These are phyloP conservation scores for Hypomecis punctinalis DNA, from an alignment of 2,888 invertebrate species.

Conservation along the genomic window DNA sequence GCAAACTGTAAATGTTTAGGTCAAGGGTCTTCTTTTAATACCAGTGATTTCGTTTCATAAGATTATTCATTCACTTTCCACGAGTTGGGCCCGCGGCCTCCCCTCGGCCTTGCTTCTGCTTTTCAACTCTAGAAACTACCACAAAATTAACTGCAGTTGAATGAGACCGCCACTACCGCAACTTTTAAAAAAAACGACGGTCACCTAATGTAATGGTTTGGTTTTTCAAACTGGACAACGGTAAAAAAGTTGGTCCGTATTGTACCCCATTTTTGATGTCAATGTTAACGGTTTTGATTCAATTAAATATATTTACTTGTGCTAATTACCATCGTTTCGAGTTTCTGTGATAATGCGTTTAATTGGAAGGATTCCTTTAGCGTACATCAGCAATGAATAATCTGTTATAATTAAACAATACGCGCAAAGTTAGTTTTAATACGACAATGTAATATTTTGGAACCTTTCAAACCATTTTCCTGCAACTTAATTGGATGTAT, in stretches of 20 bases:
- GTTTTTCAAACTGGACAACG: not conserved
- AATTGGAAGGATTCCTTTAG: not conserved
- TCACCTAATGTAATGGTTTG: not conserved
- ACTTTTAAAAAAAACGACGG: not conserved
- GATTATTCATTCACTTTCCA: slow-evolving; percentile 47
- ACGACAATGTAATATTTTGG: too few species aligned
- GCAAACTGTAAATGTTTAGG: slow-evolving; percentile 17
- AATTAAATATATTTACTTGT: not conserved
- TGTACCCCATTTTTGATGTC: not conserved
- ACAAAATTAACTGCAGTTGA: not conserved
- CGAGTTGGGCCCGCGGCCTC: slow-evolving; percentile 32
- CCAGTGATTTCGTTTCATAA: slow-evolving; percentile 9
- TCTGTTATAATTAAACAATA: too few species aligned
- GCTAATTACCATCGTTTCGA: not conserved
- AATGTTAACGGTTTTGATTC: not conserved
- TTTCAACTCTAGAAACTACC: slow-evolving; percentile 29
- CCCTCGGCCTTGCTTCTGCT: slow-evolving; percentile 42
- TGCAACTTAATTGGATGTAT: too few species aligned
- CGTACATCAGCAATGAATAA: not conserved
- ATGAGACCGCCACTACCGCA: not conserved
- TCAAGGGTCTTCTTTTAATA: slow-evolving; percentile 23
- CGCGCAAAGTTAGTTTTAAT: too few species aligned
- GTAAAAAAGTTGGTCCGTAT: not conserved
- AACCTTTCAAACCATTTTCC: too few species aligned
- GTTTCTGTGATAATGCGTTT: not conserved